These are phyloP conservation scores for Pantherophis alleghaniensis DNA, from an alignment of 2,797 vertebrate species.

Conservation along the genomic window DNA sequence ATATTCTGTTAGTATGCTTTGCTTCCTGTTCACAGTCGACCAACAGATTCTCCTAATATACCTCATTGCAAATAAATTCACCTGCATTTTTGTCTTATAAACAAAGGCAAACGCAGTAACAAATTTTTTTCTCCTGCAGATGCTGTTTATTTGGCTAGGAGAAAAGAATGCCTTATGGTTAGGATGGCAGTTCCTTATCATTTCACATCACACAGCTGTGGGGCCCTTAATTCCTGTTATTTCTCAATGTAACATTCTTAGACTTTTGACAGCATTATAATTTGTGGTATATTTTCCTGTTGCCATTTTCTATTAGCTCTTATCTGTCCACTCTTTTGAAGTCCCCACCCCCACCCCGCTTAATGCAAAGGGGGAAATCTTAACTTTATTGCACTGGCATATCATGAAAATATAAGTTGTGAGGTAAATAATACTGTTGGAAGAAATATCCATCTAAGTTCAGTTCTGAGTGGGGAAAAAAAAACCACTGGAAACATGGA, in stretches of 20 bases:
- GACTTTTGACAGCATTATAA: constrained; percentile 66
- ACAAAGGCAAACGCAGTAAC: not conserved
- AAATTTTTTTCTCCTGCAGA: constrained; percentile 17
- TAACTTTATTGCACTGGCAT: constrained; percentile 35
- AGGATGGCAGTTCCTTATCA: constrained; percentile 55
- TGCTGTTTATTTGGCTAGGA: constrained; percentile 44
- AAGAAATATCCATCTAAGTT: not conserved
- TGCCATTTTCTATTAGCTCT: constrained; percentile 59
- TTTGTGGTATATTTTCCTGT: constrained; percentile 61
- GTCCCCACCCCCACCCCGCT: constrained; percentile 12
- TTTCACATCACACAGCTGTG: constrained; percentile 56
- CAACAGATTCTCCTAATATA: constrained; percentile 29
- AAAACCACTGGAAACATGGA: too few relatives aligned
- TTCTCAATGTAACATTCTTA: constrained; percentile 69
- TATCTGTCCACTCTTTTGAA: constrained; percentile 59
- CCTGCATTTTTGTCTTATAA: constrained; percentile 34
- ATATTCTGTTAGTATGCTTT: not conserved
- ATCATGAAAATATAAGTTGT: constrained; percentile 45
- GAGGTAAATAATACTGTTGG: not conserved
- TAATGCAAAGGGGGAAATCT: constrained; percentile 52
- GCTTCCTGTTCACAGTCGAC: constrained; percentile 2
- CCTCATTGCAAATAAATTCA: constrained; percentile 33
- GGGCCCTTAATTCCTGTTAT: constrained; percentile 66
- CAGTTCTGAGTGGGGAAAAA: too few relatives aligned
- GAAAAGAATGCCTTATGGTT: constrained; percentile 46